Evolutionary conservation across 1,140 invertebrate species (phyloP).

Genomic region (Heliconius melpomene): DNA sequence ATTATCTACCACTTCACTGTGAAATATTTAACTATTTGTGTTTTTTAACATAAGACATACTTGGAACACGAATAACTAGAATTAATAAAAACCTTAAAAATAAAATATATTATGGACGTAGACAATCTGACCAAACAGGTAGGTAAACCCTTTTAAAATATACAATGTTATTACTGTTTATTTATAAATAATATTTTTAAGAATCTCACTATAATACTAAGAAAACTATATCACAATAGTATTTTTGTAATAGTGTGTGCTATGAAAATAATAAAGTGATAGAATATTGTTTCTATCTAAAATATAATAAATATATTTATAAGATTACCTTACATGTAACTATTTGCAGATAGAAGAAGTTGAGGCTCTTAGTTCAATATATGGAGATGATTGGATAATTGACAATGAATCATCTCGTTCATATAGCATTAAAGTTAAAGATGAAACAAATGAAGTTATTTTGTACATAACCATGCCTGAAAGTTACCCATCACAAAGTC

Average conservation of each 20-base stretch:
- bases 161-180: not conserved
- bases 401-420: slow-evolving; percentile 82
- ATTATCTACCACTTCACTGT: not conserved
- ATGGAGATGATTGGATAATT: slow-evolving; percentile 85
- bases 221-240: too few species aligned
- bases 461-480: slow-evolving; percentile 83
- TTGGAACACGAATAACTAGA: too few species aligned
- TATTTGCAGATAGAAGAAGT: slow-evolving; percentile 85
- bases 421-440: slow-evolving; percentile 82
- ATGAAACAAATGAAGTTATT: slow-evolving; percentile 76
- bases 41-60: not conserved
- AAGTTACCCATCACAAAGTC: slow-evolving; percentile 85
- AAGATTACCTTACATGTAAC: not conserved
- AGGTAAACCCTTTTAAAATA: not conserved
- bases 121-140: slow-evolving; percentile 70
- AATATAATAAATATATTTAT: too few species aligned
- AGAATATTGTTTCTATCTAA: too few species aligned
- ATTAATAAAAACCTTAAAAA: not conserved
- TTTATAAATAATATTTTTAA: not conserved
- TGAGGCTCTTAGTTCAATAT: slow-evolving; percentile 88
- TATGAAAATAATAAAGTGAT: too few species aligned
- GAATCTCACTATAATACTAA: too few species aligned
- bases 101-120: slow-evolving; percentile 45
- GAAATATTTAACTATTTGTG: not conserved
- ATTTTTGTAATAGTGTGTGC: too few species aligned